Evolutionary conservation across 1,140 invertebrate genomes (phyloP), one percentile per base, ranked within the genome.

Genomic region (Choristoneura fumiferana): DNA sequence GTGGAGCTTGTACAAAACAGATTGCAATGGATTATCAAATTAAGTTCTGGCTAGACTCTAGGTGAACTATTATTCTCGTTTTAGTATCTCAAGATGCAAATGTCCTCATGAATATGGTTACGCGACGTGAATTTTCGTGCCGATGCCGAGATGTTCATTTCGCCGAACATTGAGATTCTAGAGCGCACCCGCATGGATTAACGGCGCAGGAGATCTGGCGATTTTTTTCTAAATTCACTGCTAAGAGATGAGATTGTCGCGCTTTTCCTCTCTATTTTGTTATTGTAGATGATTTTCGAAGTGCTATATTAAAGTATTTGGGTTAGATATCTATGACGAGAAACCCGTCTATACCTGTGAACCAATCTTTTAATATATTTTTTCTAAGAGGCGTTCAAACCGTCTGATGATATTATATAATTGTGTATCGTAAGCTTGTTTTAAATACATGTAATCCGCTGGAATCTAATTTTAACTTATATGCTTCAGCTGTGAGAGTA

Each of bases 191-290:
- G 10, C 22, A 4, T 29, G 18, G 18, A 49, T 49, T 49, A 29
- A 49, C 4, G 17, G 43, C 18, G 18, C 12, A 18, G 18, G 8
- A 8, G 43, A 49, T 33, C 18, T 18, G 43, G 12, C 43, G 18
- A 33, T 18, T 49, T 49, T 49, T 49, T 49, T 12, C 43, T 17
- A 22, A 29, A 12, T 49, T 49, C 43, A n/a, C 22, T 49, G 18
- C n/a, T n/a, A n/a, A n/a, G n/a, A n/a, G n/a, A 49, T 49, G 22
- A 49, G 43, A 22, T 22, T 45, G 43, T 49, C 43, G 18, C 43
- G 29, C 12, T 49, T 49, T n/a, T 18, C 22, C 22, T 17, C 43
- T 12, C n/a, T n/a, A n/a, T 18, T 33, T 2, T 22, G 43, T 17
- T 18, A 49, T 33, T 49, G 6, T 13, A 43, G 22, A 10, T 43